Conservation (phyloP, 53 echinoderm and acorn worm genomes). For the Pentamera pediparva region DNA sequence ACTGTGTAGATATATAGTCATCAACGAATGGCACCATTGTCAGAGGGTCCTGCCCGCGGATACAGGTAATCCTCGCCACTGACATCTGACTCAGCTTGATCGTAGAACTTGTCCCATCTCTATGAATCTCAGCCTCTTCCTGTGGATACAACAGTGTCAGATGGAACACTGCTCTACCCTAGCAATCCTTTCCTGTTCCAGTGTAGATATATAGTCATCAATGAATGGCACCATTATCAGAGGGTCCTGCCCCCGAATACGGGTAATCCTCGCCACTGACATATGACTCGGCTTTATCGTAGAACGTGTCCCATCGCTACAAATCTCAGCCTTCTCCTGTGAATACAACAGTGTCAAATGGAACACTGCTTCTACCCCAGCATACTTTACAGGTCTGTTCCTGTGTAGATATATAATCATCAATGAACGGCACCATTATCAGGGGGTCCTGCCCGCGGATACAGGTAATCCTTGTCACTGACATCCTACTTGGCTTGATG, state of each 20-base stretch:
- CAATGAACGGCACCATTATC: too few relatives aligned
- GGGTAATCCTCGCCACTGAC: slow-evolving; percentile 89
- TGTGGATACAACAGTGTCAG: too few relatives aligned
- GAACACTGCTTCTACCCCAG: too few relatives aligned
- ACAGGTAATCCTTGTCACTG: slow-evolving; percentile 77
- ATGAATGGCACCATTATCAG: slow-evolving; percentile 70
- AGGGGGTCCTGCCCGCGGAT: too few relatives aligned
- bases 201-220: slow-evolving; percentile 97
- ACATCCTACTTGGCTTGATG: slow-evolving; percentile 93
- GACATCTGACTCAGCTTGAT: slow-evolving; percentile 96
- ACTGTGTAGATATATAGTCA: too few relatives aligned
- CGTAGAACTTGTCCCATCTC: slow-evolving; percentile 81
- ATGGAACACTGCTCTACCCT: too few relatives aligned
- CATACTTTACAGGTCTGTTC: too few relatives aligned
- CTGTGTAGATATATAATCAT: too few relatives aligned
- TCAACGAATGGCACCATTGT: too few relatives aligned
- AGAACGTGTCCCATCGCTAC: slow-evolving; percentile 92
- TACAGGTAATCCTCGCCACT: slow-evolving; percentile 74
- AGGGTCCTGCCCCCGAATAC: slow-evolving; percentile 67
- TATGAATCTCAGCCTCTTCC: slow-evolving; percentile 93
- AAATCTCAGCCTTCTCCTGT: slow-evolving; percentile 96
- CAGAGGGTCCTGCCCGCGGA: too few relatives aligned
- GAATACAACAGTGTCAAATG: too few relatives aligned
- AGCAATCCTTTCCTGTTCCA: slow-evolving; percentile 95
- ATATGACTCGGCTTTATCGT: slow-evolving; percentile 98